A percentile compares a stretch with the other conserved stretches of the same genome.
phyloP scores from a whole-genome alignment of 2,797 vertebrate genomes.

The Antennarius maculatus region DNA sequence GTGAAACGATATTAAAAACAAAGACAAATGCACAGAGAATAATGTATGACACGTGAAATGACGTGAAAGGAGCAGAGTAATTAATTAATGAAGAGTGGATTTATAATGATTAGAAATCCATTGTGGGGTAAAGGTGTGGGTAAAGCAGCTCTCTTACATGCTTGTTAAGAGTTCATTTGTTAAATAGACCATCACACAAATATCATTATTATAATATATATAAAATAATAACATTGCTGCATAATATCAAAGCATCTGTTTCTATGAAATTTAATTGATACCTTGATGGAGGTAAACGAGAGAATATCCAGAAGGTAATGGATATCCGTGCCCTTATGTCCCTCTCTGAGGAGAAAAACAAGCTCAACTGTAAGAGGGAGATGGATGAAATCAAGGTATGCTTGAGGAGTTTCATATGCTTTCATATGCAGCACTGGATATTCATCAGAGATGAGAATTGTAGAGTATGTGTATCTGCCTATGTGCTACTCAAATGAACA shows the following conservation, averaged over 20 bases:
- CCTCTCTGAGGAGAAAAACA: constrained; percentile 29
- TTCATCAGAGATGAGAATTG: constrained; percentile 16
- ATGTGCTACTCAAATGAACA: background rate
- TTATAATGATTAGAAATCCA: no score
- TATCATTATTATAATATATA: no score
- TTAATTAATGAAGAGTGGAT: no score
- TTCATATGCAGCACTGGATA: constrained; percentile 25
- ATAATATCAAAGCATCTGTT: background rate
- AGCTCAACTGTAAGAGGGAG: constrained; percentile 36
- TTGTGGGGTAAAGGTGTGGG: no score
- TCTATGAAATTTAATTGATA: constrained; percentile 40
- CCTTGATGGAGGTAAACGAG: constrained; percentile 20
- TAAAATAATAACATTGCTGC: no score
- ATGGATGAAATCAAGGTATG: constrained; percentile 34
- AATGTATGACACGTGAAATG: no score
- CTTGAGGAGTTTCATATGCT: constrained; percentile 37
- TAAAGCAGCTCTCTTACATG: no score
- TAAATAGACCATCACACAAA: no score
- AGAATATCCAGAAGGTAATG: constrained; percentile 25
- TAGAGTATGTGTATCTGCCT: background rate
- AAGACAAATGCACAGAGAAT: no score
- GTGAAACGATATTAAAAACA: no score
- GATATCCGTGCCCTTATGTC: constrained; percentile 15
- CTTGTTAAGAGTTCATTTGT: no score
- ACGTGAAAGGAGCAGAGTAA: no score